A percentile compares a stretch with the other conserved stretches of the same genome.
Conservation (phyloP, 2,888 invertebrate species). For the Mimachlamys varia region DNA sequence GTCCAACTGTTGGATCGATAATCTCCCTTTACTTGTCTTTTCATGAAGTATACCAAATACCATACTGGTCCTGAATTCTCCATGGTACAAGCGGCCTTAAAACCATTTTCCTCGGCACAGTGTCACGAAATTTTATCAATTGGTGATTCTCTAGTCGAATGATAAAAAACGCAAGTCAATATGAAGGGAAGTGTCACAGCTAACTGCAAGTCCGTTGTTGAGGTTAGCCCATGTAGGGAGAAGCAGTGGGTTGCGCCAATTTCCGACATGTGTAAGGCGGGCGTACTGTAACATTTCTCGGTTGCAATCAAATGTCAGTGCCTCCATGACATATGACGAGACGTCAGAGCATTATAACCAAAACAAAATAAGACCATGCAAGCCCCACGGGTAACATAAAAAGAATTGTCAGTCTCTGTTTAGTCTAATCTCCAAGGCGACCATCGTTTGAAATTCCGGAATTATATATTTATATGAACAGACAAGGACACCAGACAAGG, state of each 20-base stretch:
- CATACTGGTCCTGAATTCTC: neutral
- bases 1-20: neutral
- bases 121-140: slow-evolving; percentile 6
- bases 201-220: neutral
- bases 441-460: neutral
- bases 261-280: neutral
- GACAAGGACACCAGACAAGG: neutral
- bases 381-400: neutral
- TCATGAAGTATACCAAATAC: neutral
- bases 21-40: neutral
- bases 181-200: neutral
- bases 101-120: neutral
- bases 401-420: neutral
- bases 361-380: neutral
- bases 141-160: neutral
- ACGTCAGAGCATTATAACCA: neutral
- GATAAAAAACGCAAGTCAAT: neutral
- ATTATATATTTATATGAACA: neutral
- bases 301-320: neutral
- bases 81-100: neutral
- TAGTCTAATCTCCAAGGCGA: neutral
- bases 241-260: neutral
- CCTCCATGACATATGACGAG: neutral
- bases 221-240: neutral
- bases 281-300: neutral